Evolutionary conservation across 2,797 vertebrate genomes (phyloP).

Genomic region (Eulemur albifrons): DNA sequence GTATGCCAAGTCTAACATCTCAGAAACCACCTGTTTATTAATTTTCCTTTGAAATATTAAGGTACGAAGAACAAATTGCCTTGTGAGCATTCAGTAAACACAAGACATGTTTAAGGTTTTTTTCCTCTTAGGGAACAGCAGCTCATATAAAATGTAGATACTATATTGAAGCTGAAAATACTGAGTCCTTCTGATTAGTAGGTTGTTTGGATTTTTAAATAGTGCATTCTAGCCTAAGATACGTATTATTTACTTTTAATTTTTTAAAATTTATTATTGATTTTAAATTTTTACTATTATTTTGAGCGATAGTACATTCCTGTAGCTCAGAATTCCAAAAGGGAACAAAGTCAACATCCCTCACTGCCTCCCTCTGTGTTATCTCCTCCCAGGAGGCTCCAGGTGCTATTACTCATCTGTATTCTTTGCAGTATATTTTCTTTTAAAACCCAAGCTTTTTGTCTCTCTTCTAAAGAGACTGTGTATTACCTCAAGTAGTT

Average conservation of each 20-base stretch:
- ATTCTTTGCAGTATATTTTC: neutral
- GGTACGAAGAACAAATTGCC: neutral
- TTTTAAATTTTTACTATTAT: neutral
- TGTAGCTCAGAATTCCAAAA: neutral
- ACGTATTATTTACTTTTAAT: neutral
- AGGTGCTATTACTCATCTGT: neutral
- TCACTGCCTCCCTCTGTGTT: neutral
- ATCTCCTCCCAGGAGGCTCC: neutral
- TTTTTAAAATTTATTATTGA: neutral
- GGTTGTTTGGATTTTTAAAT: neutral
- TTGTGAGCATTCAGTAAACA: conserved; percentile 1
- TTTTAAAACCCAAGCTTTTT: neutral
- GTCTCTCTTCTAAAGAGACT: neutral
- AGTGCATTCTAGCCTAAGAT: neutral
- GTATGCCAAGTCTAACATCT: neutral
- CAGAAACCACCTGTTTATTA: neutral
- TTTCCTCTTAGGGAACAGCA: neutral
- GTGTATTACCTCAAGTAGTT: neutral
- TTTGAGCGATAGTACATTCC: neutral
- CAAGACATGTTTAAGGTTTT: neutral
- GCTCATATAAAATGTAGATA: neutral
- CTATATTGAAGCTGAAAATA: neutral
- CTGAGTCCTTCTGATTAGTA: neutral
- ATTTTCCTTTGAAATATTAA: neutral
- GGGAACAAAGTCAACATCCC: neutral